Percentiles rank a stretch among this genome's conserved stretches.
Evolutionary conservation across 1,140 invertebrate genomes (phyloP).

Genomic region (Patella vulgata): DNA sequence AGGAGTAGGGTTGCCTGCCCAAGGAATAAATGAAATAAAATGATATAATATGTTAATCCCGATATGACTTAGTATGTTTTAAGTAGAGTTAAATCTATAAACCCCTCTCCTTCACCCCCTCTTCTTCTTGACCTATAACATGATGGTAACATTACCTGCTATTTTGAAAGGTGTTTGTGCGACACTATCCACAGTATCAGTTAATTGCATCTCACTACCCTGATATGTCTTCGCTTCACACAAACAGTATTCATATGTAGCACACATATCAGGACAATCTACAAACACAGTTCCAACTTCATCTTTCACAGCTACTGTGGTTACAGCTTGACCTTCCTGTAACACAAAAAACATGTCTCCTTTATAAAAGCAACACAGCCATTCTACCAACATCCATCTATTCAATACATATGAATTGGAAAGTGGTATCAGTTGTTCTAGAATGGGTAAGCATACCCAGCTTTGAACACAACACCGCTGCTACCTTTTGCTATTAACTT

Average conservation of each 20-base stretch:
- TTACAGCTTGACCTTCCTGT: conserved; percentile 32
- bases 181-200: conserved; percentile 8
- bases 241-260: conserved; percentile 29
- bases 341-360: conserved; percentile 14
- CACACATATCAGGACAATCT: conserved; percentile 28
- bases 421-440: not conserved
- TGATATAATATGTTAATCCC: too few relatives aligned
- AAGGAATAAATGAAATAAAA: too few relatives aligned
- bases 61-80: too few relatives aligned
- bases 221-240: conserved; percentile 29
- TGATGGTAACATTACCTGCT: conserved; percentile 23
- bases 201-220: conserved; percentile 26
- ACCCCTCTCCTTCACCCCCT: too few relatives aligned
- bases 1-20: too few relatives aligned
- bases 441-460: not conserved
- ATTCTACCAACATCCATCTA: not conserved
- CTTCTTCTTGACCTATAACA: too few relatives aligned
- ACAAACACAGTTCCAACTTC: conserved; percentile 22
- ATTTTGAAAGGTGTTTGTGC: conserved; percentile 10
- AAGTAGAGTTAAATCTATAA: too few relatives aligned
- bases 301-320: conserved; percentile 32
- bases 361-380: too few relatives aligned
- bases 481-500: not conserved
- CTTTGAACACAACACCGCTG: not conserved
- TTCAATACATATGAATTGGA: not conserved